phyloP scores from a whole-genome alignment of 2,888 invertebrate genomes.

The Deilephila elpenor region DNA sequence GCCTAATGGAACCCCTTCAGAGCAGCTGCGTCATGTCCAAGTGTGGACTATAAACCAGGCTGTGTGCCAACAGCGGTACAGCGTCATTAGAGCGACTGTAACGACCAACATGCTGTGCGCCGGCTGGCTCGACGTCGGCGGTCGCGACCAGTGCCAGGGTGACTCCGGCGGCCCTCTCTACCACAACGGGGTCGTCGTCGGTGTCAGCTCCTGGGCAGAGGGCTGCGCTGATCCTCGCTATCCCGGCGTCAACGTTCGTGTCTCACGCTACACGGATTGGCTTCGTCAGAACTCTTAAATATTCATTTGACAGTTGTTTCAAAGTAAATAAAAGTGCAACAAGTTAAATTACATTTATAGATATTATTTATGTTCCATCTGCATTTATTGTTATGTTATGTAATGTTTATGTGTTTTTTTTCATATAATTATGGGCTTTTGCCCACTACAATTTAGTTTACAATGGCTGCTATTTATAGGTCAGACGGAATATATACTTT shows the following conservation, averaged over 20 bases:
- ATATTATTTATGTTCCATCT: too few relatives aligned
- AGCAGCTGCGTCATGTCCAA: conserved; percentile 46
- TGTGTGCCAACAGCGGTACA: conserved; percentile 44
- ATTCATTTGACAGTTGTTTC: too few relatives aligned
- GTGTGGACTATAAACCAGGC: conserved; percentile 51
- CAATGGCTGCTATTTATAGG: too few relatives aligned
- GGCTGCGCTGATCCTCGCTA: conserved; percentile 31
- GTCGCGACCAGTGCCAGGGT: conserved; percentile 68
- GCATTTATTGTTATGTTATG: too few relatives aligned
- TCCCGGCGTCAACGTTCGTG: conserved; percentile 56
- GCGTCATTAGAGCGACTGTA: conserved; percentile 29
- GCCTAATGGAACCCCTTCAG: too few relatives aligned
- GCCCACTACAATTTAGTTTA: too few relatives aligned
- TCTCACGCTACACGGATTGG: conserved; percentile 56
- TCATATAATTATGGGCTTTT: too few relatives aligned
- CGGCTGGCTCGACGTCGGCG: conserved; percentile 64
- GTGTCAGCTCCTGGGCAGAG: conserved; percentile 54
- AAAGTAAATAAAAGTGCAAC: too few relatives aligned
- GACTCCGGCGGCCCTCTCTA: conserved; percentile 68
- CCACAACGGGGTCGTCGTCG: conserved; percentile 59
- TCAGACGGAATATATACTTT: too few relatives aligned
- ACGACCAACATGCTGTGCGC: conserved; percentile 64
- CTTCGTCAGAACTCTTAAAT: conserved; percentile 51
- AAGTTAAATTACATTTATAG: too few relatives aligned
- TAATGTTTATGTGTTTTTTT: too few relatives aligned